Evolutionary conservation across 2,797 vertebrate genomes (phyloP).

Genomic region (Artibeus lituratus): DNA sequence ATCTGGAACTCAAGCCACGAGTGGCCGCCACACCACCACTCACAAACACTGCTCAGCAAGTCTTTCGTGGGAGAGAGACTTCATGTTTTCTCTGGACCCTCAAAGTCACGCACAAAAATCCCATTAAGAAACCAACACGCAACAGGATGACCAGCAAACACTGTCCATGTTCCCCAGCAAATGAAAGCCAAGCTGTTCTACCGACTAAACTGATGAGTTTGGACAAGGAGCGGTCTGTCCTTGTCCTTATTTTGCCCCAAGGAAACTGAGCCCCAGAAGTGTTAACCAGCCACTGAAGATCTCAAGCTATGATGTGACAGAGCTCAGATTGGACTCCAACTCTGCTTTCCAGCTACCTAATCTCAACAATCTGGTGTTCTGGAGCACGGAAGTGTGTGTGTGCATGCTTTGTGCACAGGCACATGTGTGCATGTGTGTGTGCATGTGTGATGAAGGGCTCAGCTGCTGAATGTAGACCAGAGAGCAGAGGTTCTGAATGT

Average conservation of each 20-base stretch:
- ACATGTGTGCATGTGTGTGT: background rate
- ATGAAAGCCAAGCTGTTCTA: background rate
- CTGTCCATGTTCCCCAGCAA: background rate
- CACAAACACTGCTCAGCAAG: background rate
- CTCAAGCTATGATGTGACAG: background rate
- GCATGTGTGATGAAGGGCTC: rapidly evolving
- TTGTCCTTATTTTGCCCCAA: background rate
- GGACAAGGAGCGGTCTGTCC: background rate
- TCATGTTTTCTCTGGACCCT: background rate
- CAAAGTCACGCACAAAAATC: background rate
- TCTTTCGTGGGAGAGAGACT: background rate
- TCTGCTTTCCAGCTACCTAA: background rate
- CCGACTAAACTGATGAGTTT: background rate
- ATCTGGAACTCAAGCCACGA: background rate
- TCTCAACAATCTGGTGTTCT: background rate
- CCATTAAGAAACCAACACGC: background rate
- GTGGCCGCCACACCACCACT: background rate
- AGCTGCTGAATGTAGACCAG: background rate
- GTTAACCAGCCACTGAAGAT: background rate
- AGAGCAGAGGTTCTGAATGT: background rate
- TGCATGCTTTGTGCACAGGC: background rate
- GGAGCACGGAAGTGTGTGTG: background rate
- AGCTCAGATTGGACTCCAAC: background rate
- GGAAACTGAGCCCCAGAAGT: background rate
- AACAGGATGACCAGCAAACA: background rate